Evolutionary conservation across 2,113 vertebrate species (phyloP), one percentile per base, ranked within the genome.

Genomic region (Sinosuthora webbiana): DNA sequence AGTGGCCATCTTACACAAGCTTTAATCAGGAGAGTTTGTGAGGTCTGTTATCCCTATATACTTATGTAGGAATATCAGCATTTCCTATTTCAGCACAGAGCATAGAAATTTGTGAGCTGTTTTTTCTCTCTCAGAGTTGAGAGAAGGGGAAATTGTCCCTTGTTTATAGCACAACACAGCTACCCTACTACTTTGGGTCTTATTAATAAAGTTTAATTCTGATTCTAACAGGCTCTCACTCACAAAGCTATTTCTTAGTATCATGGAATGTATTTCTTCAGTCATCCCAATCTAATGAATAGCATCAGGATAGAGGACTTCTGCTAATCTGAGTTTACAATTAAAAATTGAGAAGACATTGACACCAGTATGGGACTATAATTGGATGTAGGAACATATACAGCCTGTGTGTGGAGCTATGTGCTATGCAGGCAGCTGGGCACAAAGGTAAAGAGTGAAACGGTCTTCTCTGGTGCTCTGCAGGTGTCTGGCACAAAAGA

Each of bases 381-480:
- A 35, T 21, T 68, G 49, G 44, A 30, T 68, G 14, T 44, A 23
- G 9, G 37, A 83, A 49, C 9, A 79, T 10, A 49, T 33, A 22
- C 4, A 64, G 14, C 23, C 27, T 63, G 0, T n/a, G 23, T 68
- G 23, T 68, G 47, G 11, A 9, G 1, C 22, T 71, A n/a, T 0
- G 0, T 14, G n/a, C 6, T 64, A 3, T 39, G 19, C 35, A 74
- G 35, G 31, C 20, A 49, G 9, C 37, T 73, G 14, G 12, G 12
- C 25, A 10, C 30, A 70, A 30, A 47, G 63, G 35, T 39, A 49
- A 50, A 55, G 10, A 7, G 10, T 55, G 11, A 30, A 75, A 45
- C 20, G 27, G 17, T 19, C 22, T 83, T 63, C 33, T 44, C n/a
- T 87, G 31, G 12, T 13, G 64, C 37, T 31, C 20, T 59, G 25